Conservation (phyloP, 2,888 invertebrate species). For the Platynereis dumerilii region DNA sequence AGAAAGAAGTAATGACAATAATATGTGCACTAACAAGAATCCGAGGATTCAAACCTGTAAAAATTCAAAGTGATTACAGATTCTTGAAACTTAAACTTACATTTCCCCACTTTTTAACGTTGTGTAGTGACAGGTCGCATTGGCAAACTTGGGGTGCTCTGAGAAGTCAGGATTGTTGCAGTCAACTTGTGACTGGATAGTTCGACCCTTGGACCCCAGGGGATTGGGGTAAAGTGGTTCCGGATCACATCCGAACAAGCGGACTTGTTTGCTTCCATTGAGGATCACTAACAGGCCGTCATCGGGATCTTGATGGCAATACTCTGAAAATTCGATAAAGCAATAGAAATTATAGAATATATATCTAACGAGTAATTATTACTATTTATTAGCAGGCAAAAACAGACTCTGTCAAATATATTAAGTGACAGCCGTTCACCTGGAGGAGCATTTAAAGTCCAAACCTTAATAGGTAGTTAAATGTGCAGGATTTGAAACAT, state of each 20-base stretch:
- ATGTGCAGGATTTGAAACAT: no score
- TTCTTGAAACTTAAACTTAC: constrained; percentile 33
- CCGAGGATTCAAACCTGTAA: background rate
- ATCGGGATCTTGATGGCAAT: constrained; percentile 44
- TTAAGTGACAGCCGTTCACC: no score
- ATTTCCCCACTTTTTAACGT: constrained; percentile 39
- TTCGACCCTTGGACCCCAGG: constrained; percentile 42
- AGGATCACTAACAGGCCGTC: constrained; percentile 42
- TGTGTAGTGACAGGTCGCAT: constrained; percentile 37
- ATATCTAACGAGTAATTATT: no score
- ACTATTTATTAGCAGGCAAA: no score
- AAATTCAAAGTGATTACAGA: background rate
- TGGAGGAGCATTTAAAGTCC: no score
- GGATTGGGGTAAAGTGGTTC: constrained; percentile 40
- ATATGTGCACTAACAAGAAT: background rate
- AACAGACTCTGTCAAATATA: no score
- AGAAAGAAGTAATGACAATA: no score
- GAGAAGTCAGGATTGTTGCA: constrained; percentile 38
- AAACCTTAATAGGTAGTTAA: no score
- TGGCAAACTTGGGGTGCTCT: constrained; percentile 32
- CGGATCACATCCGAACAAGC: constrained; percentile 40
- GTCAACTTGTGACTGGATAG: constrained; percentile 42
- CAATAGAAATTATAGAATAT: background rate
- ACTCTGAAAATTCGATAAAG: constrained; percentile 32
- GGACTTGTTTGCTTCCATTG: constrained; percentile 39